These are phyloP conservation scores for Hypsibius dujardini DNA, from an alignment of 1,140 invertebrate species.

Conservation along the genomic window DNA sequence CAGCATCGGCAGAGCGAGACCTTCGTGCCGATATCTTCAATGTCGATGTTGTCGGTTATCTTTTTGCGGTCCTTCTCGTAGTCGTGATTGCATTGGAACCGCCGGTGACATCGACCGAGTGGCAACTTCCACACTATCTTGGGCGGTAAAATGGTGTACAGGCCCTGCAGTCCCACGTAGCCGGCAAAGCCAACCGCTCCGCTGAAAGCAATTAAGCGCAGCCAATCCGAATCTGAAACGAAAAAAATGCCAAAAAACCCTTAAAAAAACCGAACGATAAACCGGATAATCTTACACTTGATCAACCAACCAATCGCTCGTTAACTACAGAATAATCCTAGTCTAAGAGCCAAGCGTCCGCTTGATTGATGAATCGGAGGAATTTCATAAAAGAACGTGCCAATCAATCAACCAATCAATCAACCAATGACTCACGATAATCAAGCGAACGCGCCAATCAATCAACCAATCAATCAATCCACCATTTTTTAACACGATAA, in stretches of 20 bases:
- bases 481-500: too few species aligned
- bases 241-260: background rate
- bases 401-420: too few species aligned
- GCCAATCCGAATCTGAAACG: constrained; percentile 1
- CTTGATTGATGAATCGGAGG: too few species aligned
- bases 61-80: background rate
- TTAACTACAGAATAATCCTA: too few species aligned
- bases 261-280: too few species aligned
- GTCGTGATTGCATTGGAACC: background rate
- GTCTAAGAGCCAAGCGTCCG: too few species aligned
- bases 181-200: background rate
- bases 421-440: too few species aligned
- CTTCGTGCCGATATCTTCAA: constrained; percentile 16
- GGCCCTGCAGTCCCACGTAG: background rate
- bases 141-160: background rate
- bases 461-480: too few species aligned
- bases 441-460: too few species aligned
- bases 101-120: background rate
- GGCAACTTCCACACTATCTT: background rate
- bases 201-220: background rate
- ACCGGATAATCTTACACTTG: too few species aligned
- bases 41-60: background rate
- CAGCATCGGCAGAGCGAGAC: background rate
- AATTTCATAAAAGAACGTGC: too few species aligned
- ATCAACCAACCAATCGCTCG: too few species aligned